A percentile compares a stretch with the other conserved stretches of the same genome.
Conservation (phyloP, 64 coral and sea anemone genomes). For the Cladopsammia gracilis region DNA sequence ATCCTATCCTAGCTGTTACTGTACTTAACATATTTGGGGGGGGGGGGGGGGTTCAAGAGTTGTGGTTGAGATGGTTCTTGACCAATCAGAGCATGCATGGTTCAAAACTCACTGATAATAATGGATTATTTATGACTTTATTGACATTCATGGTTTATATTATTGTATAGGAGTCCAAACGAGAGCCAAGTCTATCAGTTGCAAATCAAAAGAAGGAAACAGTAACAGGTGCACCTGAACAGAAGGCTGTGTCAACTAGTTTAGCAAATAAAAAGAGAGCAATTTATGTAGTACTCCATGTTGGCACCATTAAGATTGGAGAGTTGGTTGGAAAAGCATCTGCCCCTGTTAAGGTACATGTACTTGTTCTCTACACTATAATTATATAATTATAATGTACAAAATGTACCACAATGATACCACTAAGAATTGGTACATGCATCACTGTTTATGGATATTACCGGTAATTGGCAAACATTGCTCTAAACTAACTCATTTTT, state of each 20-base stretch:
- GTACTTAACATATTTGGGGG: too few relatives aligned
- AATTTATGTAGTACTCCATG: conserved; percentile 90
- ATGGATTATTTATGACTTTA: not conserved
- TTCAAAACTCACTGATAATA: too few relatives aligned
- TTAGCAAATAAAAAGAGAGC: conserved; percentile 60
- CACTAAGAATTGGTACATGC: not conserved
- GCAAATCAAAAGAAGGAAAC: not conserved
- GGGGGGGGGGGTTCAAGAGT: too few relatives aligned
- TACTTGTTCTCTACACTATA: too few relatives aligned
- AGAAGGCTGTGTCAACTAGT: not conserved
- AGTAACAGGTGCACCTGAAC: not conserved
- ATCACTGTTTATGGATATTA: too few relatives aligned
- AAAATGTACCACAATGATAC: not conserved
- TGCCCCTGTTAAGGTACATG: conserved; percentile 75
- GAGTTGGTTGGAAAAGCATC: conserved; percentile 76
- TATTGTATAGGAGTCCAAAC: not conserved
- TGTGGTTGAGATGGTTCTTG: too few relatives aligned
- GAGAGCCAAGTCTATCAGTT: not conserved
- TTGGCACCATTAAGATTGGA: conserved; percentile 70
- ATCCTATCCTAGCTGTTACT: too few relatives aligned
- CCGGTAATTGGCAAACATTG: too few relatives aligned
- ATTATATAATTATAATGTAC: not conserved
- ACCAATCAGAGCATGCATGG: too few relatives aligned
- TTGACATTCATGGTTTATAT: too few relatives aligned
- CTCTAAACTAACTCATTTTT: too few relatives aligned